Conservation (phyloP, 2,797 vertebrate species). For the Ataeniobius toweri region DNA sequence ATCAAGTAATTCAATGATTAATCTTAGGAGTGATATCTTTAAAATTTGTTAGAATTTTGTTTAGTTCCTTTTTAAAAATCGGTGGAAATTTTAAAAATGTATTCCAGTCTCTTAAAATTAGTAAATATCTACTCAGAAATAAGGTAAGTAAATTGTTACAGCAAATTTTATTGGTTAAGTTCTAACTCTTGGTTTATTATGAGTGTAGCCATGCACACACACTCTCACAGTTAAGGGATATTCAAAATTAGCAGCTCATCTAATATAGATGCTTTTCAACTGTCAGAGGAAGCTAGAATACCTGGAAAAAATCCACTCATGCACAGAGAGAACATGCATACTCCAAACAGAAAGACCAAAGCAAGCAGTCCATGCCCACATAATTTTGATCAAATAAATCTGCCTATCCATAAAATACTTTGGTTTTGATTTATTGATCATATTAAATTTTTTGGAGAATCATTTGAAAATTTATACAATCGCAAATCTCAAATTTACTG, state of each 20-base stretch:
- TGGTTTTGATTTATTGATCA: slow-evolving; percentile 1
- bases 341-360: not conserved
- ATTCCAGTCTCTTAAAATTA: no score
- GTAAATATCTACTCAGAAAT: not conserved
- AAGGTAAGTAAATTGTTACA: not conserved
- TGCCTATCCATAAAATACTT: not conserved
- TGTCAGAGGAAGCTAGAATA: not conserved
- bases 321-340: not conserved
- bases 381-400: not conserved
- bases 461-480: not conserved
- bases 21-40: not conserved
- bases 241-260: not conserved
- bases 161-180: not conserved
- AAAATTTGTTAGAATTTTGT: not conserved
- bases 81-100: not conserved
- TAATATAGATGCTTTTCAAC: not conserved
- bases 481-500: not conserved
- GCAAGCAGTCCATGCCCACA: not conserved
- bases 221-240: not conserved
- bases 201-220: not conserved
- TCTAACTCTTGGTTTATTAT: not conserved
- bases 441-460: not conserved
- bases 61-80: not conserved
- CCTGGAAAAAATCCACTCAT: not conserved
- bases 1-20: not conserved